phyloP scores from a whole-genome alignment of 2,113 vertebrate genomes.

The Elephas maximus region DNA sequence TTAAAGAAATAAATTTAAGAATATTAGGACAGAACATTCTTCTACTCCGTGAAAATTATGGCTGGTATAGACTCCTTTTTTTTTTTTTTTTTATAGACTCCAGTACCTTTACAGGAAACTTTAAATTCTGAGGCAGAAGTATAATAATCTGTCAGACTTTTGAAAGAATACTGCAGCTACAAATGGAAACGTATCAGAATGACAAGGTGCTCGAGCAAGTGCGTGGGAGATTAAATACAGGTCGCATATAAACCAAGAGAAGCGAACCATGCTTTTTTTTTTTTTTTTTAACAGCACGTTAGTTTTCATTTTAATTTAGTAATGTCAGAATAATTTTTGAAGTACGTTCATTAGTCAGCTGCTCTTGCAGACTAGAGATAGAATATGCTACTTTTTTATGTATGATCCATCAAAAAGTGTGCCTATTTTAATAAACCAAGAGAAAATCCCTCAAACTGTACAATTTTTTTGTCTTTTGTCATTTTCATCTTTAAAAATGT shows the following conservation, averaged over 20 bases:
- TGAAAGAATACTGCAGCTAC: not conserved
- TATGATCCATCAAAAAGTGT: not conserved
- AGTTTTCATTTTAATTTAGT: slow-evolving; percentile 55
- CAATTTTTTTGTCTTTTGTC: not conserved
- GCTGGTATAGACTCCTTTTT: not conserved
- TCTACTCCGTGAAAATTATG: not conserved
- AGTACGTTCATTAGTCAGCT: slow-evolving; percentile 31
- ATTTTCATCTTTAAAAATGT: slow-evolving; percentile 46
- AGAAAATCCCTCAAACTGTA: not conserved
- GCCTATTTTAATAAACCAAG: slow-evolving; percentile 21
- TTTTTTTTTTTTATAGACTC: no score
- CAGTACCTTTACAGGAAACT: slow-evolving; percentile 18
- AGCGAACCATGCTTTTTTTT: not conserved
- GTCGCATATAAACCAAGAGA: not conserved
- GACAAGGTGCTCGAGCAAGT: not conserved
- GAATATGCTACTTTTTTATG: not conserved
- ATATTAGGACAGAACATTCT: not conserved
- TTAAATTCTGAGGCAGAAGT: slow-evolving; percentile 40
- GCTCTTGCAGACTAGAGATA: not conserved
- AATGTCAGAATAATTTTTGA: slow-evolving; percentile 50
- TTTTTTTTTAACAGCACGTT: not conserved
- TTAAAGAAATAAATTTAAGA: slow-evolving; percentile 33
- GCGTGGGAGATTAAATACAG: not conserved
- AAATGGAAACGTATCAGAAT: slow-evolving; percentile 33
- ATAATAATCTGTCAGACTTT: not conserved